These are phyloP conservation scores for Podiceps cristatus DNA, from an alignment of 2,113 vertebrate genomes.

Conservation along the genomic window DNA sequence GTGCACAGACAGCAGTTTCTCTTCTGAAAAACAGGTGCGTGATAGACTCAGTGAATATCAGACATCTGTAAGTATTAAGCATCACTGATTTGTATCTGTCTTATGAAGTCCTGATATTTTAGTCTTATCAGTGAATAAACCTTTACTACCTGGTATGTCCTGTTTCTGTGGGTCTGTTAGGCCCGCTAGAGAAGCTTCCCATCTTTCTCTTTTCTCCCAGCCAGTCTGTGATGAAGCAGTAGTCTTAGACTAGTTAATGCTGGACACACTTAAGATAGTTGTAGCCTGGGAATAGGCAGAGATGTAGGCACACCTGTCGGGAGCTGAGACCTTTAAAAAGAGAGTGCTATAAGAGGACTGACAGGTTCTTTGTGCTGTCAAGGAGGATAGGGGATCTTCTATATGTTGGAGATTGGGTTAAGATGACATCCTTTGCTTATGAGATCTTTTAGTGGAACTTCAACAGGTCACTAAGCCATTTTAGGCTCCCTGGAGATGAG, in stretches of 20 bases:
- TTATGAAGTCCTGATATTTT: not conserved
- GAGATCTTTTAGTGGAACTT: not conserved
- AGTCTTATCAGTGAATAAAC: not conserved
- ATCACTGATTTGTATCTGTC: not conserved
- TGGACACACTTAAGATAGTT: not conserved
- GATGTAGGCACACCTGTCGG: not conserved
- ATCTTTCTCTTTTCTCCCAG: not conserved
- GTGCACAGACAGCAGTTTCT: conserved; percentile 18
- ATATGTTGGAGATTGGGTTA: not conserved
- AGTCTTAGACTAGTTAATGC: not conserved
- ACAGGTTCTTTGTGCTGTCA: not conserved
- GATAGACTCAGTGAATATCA: not conserved
- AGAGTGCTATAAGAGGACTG: not conserved
- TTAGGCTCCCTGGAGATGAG: not conserved
- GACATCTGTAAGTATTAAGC: not conserved
- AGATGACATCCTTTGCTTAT: not conserved
- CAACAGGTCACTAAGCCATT: not conserved
- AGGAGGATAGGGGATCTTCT: not conserved
- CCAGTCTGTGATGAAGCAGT: not conserved
- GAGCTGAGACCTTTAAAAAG: not conserved
- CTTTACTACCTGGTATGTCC: not conserved
- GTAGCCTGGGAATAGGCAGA: not conserved
- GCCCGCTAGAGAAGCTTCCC: not conserved
- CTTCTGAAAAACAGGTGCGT: not conserved
- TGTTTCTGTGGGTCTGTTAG: not conserved